These are phyloP conservation scores for Lordiphosa collinella DNA, from an alignment of 1,140 invertebrate species.

Conservation along the genomic window DNA sequence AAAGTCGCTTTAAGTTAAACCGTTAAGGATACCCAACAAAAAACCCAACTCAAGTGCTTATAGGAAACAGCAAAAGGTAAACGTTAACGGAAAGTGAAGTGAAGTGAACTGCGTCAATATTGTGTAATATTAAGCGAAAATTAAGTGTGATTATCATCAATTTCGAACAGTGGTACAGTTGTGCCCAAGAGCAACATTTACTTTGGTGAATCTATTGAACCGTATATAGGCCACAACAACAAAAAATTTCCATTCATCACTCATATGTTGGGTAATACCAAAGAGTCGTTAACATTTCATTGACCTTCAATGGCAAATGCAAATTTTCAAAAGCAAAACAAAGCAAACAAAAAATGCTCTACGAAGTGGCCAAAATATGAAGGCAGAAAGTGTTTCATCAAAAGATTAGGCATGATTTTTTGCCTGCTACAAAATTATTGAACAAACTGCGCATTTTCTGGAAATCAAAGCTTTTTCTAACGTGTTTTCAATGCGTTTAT, in stretches of 20 bases:
- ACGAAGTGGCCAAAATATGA: slow-evolving; percentile 27
- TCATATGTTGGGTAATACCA: slow-evolving; percentile 35
- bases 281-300: slow-evolving; percentile 55
- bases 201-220: background rate
- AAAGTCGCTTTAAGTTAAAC: slow-evolving; percentile 42
- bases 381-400: background rate
- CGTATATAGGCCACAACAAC: slow-evolving; percentile 17
- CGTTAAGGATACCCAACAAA: slow-evolving; percentile 50
- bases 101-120: slow-evolving; percentile 57
- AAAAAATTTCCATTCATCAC: slow-evolving; percentile 47
- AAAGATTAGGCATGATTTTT: too few species aligned
- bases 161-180: slow-evolving; percentile 14
- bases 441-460: too few species aligned
- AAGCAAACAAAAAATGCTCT: slow-evolving; percentile 21
- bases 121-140: slow-evolving; percentile 51
- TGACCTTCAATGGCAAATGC: slow-evolving; percentile 60
- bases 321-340: slow-evolving; percentile 54
- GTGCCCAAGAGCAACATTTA: slow-evolving; percentile 3
- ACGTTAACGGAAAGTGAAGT: slow-evolving; percentile 41
- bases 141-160: slow-evolving; percentile 28
- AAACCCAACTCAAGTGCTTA: slow-evolving; percentile 44
- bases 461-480: too few species aligned
- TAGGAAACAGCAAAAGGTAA: slow-evolving; percentile 71
- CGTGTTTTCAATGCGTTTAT: too few species aligned
- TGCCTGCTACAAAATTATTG: too few species aligned